Percentiles rank a stretch among this genome's conserved stretches.
Evolutionary conservation across 2,113 vertebrate genomes (phyloP).

Genomic region (Thunnus maccoyii): DNA sequence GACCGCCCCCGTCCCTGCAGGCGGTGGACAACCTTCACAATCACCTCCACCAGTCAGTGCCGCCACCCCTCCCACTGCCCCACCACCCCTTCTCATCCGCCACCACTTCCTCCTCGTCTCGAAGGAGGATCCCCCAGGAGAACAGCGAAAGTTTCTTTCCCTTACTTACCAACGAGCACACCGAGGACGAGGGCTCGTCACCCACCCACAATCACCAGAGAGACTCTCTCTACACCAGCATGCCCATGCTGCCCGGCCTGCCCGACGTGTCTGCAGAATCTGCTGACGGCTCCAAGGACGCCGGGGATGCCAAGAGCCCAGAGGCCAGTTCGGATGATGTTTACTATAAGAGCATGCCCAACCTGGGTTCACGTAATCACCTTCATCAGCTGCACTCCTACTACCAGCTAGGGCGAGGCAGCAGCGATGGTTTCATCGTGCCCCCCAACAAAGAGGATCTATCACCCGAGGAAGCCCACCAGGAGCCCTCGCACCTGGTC

Average conservation of each 20-base stretch:
- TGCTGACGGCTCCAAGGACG: conserved; percentile 71
- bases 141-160: conserved; percentile 98
- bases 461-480: conserved; percentile 87
- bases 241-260: conserved; percentile 91
- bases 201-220: conserved; percentile 86
- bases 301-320: conserved; percentile 73
- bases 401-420: conserved; percentile 96
- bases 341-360: conserved; percentile 99
- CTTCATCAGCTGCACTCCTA: conserved; percentile 96
- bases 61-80: conserved; percentile 85
- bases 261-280: conserved; percentile 80
- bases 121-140: conserved; percentile 93
- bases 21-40: conserved; percentile 80
- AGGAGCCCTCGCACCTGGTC: conserved; percentile 94
- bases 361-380: conserved; percentile 94
- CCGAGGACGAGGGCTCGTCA: conserved; percentile 88
- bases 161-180: conserved; percentile 94
- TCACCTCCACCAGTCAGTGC: conserved; percentile 84
- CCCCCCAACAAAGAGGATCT: conserved; percentile 92
- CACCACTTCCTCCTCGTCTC: conserved; percentile 81
- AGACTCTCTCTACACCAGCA: conserved; percentile 97
- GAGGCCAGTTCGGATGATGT: conserved; percentile 88
- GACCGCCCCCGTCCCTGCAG: conserved; percentile 86
- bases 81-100: conserved; percentile 83
- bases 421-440: conserved; percentile 97